Percentiles rank a stretch among this genome's conserved stretches.
phyloP scores from a whole-genome alignment of 2,113 vertebrate genomes.

The Atherinomorus stipes region DNA sequence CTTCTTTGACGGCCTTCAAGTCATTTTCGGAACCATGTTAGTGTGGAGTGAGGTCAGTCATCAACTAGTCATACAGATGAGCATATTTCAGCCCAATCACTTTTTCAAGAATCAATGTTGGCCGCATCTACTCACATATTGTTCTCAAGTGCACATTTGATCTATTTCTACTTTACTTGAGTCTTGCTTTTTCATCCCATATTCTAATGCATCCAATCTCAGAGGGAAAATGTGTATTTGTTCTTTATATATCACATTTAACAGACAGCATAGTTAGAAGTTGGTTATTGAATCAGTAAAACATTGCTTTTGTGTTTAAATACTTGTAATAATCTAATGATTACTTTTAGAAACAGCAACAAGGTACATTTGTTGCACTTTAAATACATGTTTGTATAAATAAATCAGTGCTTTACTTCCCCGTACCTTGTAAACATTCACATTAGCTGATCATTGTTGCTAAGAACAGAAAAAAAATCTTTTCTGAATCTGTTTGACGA shows the following conservation, averaged over 20 bases:
- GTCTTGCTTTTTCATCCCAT: too few relatives aligned
- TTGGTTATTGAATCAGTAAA: too few relatives aligned
- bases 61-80: neutral
- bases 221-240: too few relatives aligned
- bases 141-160: too few relatives aligned
- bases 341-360: too few relatives aligned
- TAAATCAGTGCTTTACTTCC: neutral
- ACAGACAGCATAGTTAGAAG: too few relatives aligned
- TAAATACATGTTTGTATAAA: neutral
- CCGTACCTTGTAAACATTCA: neutral
- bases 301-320: too few relatives aligned
- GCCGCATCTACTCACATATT: too few relatives aligned
- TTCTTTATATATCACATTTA: too few relatives aligned
- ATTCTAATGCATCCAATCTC: too few relatives aligned
- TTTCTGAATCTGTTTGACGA: neutral
- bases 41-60: constrained; percentile 97
- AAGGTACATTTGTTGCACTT: neutral
- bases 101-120: neutral
- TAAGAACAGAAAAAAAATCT: neutral
- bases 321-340: too few relatives aligned
- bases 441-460: neutral
- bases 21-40: constrained; percentile 99
- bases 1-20: constrained; percentile 98
- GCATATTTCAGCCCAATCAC: neutral
- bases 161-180: too few relatives aligned